A percentile compares a stretch with the other conserved stretches of the same genome.
Evolutionary conservation across 1,140 invertebrate species (phyloP).

Genomic region (Sitodiplosis mosellana): DNA sequence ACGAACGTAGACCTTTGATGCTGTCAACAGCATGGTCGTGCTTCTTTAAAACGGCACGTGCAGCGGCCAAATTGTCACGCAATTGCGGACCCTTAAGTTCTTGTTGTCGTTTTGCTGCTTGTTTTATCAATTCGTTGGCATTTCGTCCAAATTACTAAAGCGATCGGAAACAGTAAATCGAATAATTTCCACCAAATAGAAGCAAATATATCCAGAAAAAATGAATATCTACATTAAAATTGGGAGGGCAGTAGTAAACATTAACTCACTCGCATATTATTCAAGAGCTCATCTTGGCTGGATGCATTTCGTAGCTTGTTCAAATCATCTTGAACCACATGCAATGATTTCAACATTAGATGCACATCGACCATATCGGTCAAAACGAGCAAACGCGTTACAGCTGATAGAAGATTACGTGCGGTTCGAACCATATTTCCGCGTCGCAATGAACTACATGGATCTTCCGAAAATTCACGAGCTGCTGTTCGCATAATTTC

Average conservation of each 20-base stretch:
- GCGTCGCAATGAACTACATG: conserved; percentile 82
- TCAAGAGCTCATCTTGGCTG: conserved; percentile 80
- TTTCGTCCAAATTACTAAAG: conserved; percentile 60
- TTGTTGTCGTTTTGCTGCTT: conserved; percentile 82
- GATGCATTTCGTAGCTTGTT: conserved; percentile 81
- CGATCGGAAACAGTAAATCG: too few relatives aligned
- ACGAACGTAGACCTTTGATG: conserved; percentile 94
- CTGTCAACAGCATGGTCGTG: conserved; percentile 96
- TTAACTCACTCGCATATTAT: conserved; percentile 51
- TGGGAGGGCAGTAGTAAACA: too few relatives aligned
- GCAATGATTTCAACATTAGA: conserved; percentile 74
- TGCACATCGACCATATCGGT: conserved; percentile 98
- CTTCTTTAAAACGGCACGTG: conserved; percentile 90
- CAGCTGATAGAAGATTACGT: conserved; percentile 77
- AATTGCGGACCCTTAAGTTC: conserved; percentile 89
- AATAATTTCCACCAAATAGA: too few relatives aligned
- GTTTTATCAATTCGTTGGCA: conserved; percentile 76
- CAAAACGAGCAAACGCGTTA: conserved; percentile 82
- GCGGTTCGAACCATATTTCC: conserved; percentile 91
- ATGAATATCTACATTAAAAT: too few relatives aligned
- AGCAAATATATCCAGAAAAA: too few relatives aligned
- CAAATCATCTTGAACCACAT: conserved; percentile 81
- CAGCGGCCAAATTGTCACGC: conserved; percentile 91
- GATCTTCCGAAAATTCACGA: conserved; percentile 89
- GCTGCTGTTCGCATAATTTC: conserved; percentile 84